Base-by-base conservation (phyloP, 2,888 invertebrate species). In the Lottia gigantea region DNA sequence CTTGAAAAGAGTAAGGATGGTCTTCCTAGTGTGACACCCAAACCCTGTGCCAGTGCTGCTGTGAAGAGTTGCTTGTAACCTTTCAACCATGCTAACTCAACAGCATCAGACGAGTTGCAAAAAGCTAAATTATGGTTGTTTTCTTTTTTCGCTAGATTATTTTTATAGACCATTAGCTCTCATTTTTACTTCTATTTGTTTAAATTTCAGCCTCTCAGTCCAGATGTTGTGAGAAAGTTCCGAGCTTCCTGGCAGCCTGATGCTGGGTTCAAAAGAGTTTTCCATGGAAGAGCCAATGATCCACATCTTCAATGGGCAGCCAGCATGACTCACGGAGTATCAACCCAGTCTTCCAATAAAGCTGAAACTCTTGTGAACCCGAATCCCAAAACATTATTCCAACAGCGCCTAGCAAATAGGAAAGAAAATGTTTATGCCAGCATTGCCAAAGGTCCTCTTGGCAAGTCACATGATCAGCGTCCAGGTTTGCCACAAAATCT, bases 251-350 rank as follows among this genome's bases (percentile, higher is more conserved):
- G 83, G 26, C 77, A 80, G 8, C 88, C 88, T 15, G 86, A 85
- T 74, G 84, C 86, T 61, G 87, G 88, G 7, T 78, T 83, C 69
- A 82, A 79, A 73, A 77, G 83, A 26, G 80, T 88, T 3, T 87
- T 87, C 71, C 87, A 88, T 74, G 88, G 88, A 19, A 84, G 80
- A 72, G 86, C 88, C 0, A 75, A 78, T 67, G 88, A 88, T 47
- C 87, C 88, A 12, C 84, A 87, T n/a, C 75, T 78, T 55, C 74
- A 83, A 64, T 81, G 82, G 83, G 87, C 87, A n/a, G 80, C 75
- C n/a, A 80, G 84, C 25, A 87, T 87, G 85, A 80, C 80, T 2
- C 88, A 88, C 77, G 88, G 88, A 0, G 76, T 85, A 14, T 80
- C 71, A 46, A 85, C 82, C 31, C 82, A 80, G 46, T 82, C 83